phyloP scores from a whole-genome alignment of 2,113 vertebrate genomes.

The Puffinus mauretanicus region DNA sequence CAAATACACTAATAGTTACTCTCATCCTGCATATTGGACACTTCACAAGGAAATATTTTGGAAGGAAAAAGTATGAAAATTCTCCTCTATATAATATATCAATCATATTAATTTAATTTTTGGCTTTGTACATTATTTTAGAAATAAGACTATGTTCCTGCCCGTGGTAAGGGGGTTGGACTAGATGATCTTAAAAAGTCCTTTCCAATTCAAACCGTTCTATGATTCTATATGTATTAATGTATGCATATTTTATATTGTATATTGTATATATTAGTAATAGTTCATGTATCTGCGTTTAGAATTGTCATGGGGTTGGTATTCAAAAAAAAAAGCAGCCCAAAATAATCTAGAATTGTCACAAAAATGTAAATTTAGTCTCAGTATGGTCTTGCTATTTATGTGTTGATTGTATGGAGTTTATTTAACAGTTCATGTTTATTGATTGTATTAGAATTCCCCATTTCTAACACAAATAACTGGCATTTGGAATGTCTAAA shows the following conservation, averaged over 20 bases:
- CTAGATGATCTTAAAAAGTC: neutral
- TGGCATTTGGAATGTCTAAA: neutral
- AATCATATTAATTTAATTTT: neutral
- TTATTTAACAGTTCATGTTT: neutral
- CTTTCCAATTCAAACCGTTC: neutral
- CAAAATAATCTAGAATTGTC: neutral
- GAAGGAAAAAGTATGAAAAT: neutral
- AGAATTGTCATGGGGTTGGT: neutral
- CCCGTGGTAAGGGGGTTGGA: neutral
- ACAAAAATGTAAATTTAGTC: neutral
- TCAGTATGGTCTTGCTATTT: neutral
- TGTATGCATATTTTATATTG: neutral
- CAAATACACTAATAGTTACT: neutral
- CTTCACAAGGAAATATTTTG: neutral
- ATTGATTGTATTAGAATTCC: neutral
- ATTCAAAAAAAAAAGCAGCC: neutral
- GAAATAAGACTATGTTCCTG: neutral
- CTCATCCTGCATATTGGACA: neutral
- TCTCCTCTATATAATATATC: neutral
- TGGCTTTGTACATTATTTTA: neutral
- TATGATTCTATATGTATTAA: neutral
- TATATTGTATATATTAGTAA: neutral
- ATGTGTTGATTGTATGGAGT: neutral
- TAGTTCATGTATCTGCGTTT: neutral
- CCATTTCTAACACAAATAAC: neutral